Conservation (phyloP, 2,888 invertebrate genomes). For the Drosophila birchii region DNA sequence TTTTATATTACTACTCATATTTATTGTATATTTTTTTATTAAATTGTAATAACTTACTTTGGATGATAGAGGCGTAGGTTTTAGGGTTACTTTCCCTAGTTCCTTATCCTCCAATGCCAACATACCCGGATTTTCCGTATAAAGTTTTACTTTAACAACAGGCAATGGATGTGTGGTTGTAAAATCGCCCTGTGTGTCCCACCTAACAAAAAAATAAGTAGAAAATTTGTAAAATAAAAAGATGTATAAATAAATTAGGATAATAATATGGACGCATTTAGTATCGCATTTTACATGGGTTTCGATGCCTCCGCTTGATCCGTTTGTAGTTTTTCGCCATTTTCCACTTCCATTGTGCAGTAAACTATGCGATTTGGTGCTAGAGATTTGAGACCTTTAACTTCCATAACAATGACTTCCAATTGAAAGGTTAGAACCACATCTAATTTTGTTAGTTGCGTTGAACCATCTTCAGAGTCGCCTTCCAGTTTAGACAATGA, state of each 20-base stretch:
- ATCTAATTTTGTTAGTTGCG: slow-evolving; percentile 98
- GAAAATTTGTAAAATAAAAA: background rate
- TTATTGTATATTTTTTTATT: background rate
- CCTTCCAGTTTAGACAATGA: slow-evolving; percentile 96
- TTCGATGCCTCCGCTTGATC: slow-evolving; percentile 99
- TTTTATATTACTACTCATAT: background rate
- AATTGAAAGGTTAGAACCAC: slow-evolving; percentile 98
- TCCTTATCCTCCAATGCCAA: slow-evolving; percentile 99
- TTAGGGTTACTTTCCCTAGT: slow-evolving; percentile 95
- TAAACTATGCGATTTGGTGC: slow-evolving; percentile 99
- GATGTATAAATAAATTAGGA: background rate
- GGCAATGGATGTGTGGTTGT: slow-evolving; percentile 98
- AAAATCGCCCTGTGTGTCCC: slow-evolving; percentile 99
- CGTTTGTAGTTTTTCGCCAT: slow-evolving; percentile 99
- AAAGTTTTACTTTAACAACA: slow-evolving; percentile 98
- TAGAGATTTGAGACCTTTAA: slow-evolving; percentile 98
- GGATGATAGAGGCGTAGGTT: slow-evolving; percentile 94
- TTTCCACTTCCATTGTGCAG: slow-evolving; percentile 99
- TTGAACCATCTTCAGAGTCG: slow-evolving; percentile 97
- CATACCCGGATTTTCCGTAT: slow-evolving; percentile 98
- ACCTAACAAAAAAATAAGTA: slow-evolving; percentile 86
- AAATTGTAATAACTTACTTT: slow-evolving; percentile 87
- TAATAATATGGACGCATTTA: too few species aligned
- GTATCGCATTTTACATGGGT: slow-evolving; percentile 90
- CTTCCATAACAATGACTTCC: slow-evolving; percentile 99